A percentile compares a stretch with the other conserved stretches of the same genome.
Evolutionary conservation across 2,797 vertebrate genomes (phyloP).

Genomic region (Neolamprologus multifasciatus): DNA sequence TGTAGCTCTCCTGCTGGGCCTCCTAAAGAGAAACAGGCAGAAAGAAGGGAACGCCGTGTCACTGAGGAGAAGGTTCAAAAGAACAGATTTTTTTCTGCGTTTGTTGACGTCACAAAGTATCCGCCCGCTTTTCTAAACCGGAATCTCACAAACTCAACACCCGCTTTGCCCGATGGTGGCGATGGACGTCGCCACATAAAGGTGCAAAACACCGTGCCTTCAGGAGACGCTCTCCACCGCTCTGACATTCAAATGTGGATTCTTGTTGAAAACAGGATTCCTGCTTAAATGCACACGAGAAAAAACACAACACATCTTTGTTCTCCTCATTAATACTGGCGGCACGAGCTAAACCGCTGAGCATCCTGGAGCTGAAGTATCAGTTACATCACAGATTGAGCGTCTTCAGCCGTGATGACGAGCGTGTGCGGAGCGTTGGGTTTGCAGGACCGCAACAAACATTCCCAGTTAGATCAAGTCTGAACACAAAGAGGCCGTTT

Average conservation of each 20-base stretch:
- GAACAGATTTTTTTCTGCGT: neutral
- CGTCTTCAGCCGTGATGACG: neutral
- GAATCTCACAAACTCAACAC: neutral
- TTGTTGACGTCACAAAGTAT: neutral
- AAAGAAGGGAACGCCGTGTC: neutral
- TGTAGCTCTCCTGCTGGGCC: constrained; percentile 86
- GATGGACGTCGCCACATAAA: neutral
- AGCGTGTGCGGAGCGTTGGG: neutral
- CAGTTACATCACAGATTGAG: neutral
- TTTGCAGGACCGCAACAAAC: constrained; percentile 12
- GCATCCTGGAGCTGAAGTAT: neutral
- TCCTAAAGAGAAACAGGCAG: constrained; percentile 67
- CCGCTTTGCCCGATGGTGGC: neutral
- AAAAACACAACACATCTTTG: neutral
- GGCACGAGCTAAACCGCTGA: neutral
- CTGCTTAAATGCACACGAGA: neutral
- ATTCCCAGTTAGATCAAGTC: constrained; percentile 15
- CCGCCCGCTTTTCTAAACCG: neutral
- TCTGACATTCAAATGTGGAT: neutral
- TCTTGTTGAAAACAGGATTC: neutral
- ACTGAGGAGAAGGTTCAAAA: neutral
- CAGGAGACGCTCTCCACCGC: neutral
- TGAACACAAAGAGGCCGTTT: constrained; percentile 5
- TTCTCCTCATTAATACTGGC: accelerated
- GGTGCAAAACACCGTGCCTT: neutral